Percentiles rank a stretch among this genome's conserved stretches.
These are phyloP conservation scores for Monopterus albus DNA, from an alignment of 2,113 vertebrate species.

Conservation along the genomic window DNA sequence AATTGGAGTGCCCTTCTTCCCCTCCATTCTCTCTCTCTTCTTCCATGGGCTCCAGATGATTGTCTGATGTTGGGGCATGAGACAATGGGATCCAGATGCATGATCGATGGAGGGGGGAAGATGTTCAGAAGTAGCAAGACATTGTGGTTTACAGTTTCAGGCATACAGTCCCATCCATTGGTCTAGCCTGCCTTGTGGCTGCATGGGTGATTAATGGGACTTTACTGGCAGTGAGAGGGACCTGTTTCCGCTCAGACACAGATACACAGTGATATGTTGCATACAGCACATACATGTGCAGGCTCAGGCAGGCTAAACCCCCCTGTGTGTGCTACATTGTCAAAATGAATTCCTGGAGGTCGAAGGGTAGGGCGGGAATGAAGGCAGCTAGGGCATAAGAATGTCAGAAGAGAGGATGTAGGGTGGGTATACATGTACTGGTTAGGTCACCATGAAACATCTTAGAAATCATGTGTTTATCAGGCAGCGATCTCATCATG, in stretches of 20 bases:
- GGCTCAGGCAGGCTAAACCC: too few relatives aligned
- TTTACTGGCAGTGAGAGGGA: slow-evolving; percentile 67
- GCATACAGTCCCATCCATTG: slow-evolving; percentile 55
- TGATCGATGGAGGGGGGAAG: slow-evolving; percentile 74
- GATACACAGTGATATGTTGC: slow-evolving; percentile 44
- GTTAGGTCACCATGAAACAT: slow-evolving; percentile 31
- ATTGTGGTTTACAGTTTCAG: slow-evolving; percentile 74
- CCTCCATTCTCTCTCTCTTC: slow-evolving; percentile 49
- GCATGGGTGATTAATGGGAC: slow-evolving; percentile 75
- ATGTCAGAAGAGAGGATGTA: slow-evolving; percentile 23
- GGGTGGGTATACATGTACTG: slow-evolving; percentile 2
- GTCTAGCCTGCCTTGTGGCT: slow-evolving; percentile 54
- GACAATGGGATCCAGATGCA: slow-evolving; percentile 80
- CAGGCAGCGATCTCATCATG: slow-evolving; percentile 23
- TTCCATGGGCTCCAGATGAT: slow-evolving; percentile 76
- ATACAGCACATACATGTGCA: slow-evolving; percentile 23
- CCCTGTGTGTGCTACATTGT: slow-evolving; percentile 31
- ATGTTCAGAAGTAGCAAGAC: slow-evolving; percentile 63
- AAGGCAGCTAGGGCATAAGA: slow-evolving; percentile 8
- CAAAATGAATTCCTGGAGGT: slow-evolving; percentile 32
- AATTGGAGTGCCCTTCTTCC: slow-evolving; percentile 73
- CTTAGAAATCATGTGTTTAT: slow-evolving; percentile 49
- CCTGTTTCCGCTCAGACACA: slow-evolving; percentile 61
- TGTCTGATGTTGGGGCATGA: slow-evolving; percentile 74
- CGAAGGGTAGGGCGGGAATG: not conserved